Conservation (phyloP, 2,113 vertebrate species). For the Sciurus niger region DNA sequence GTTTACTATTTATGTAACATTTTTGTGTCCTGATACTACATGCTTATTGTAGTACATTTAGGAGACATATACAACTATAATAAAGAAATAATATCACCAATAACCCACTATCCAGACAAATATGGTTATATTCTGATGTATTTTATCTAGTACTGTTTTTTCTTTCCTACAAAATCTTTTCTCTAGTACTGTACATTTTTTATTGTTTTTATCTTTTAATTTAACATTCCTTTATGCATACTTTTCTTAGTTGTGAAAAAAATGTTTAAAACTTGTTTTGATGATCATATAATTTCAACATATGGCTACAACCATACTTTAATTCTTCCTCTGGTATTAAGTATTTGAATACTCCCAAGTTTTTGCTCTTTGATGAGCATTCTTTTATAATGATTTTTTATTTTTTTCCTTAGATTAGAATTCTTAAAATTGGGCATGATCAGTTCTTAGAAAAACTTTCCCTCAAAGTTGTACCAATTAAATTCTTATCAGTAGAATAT, state of each 20-base stretch:
- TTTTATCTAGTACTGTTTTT: conserved; percentile 8
- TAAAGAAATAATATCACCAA: background rate
- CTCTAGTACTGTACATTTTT: background rate
- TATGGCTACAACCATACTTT: background rate
- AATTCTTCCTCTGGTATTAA: background rate
- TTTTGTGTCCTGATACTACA: conserved; percentile 35
- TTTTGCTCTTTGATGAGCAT: conserved; percentile 38
- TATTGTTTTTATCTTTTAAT: background rate
- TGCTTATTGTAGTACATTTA: background rate
- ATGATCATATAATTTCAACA: background rate
- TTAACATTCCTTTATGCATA: background rate
- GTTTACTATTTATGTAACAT: conserved; percentile 53
- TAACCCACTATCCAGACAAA: conserved; percentile 30
- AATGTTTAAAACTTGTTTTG: background rate
- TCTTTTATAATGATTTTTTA: conserved; percentile 3
- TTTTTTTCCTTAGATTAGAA: conserved; percentile 34
- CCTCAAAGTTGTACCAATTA: conserved; percentile 34
- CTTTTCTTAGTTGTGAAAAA: background rate
- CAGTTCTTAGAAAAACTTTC: conserved; percentile 33
- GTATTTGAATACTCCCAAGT: conserved; percentile 28
- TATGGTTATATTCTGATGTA: conserved; percentile 17
- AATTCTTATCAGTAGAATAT: background rate
- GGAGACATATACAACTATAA: conserved; percentile 19
- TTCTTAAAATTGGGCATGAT: background rate
- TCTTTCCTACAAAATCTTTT: background rate